Conservation (phyloP, 1,140 invertebrate species). For the Periplaneta americana region DNA sequence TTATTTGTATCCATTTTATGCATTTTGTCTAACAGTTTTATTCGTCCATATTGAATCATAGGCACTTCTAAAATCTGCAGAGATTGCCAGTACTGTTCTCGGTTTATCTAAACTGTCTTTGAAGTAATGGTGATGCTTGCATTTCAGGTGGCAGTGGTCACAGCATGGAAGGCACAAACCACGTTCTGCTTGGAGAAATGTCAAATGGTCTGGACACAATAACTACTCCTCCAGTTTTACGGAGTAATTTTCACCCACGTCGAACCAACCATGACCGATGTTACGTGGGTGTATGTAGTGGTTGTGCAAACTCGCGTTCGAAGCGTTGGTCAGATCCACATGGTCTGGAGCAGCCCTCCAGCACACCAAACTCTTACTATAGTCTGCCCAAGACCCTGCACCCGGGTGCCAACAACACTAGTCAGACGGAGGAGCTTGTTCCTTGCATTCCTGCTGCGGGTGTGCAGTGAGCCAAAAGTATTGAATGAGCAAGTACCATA, state of each 20-base stretch:
- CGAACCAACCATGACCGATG: neutral
- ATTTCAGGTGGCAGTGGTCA: neutral
- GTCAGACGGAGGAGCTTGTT: neutral
- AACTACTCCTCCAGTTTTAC: neutral
- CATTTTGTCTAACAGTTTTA: too few relatives aligned
- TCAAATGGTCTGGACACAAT: neutral
- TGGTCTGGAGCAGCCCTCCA: neutral
- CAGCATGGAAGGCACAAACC: neutral
- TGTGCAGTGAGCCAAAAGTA: neutral
- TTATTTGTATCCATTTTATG: too few relatives aligned
- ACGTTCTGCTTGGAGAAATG: neutral
- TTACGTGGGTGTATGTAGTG: neutral
- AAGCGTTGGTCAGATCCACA: slow-evolving; percentile 1
- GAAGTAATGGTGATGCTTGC: too few relatives aligned
- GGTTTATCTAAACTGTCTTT: too few relatives aligned
- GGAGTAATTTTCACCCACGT: neutral
- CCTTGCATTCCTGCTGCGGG: neutral
- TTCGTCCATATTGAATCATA: too few relatives aligned
- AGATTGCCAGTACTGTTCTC: too few relatives aligned
- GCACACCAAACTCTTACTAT: neutral
- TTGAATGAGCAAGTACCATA: neutral
- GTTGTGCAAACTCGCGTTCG: neutral
- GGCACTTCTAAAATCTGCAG: too few relatives aligned
- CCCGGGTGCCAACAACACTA: neutral
- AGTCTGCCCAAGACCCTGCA: neutral